Conservation (phyloP, 35 echinoderm and acorn worm species). For the Apostichopus japonicus region DNA sequence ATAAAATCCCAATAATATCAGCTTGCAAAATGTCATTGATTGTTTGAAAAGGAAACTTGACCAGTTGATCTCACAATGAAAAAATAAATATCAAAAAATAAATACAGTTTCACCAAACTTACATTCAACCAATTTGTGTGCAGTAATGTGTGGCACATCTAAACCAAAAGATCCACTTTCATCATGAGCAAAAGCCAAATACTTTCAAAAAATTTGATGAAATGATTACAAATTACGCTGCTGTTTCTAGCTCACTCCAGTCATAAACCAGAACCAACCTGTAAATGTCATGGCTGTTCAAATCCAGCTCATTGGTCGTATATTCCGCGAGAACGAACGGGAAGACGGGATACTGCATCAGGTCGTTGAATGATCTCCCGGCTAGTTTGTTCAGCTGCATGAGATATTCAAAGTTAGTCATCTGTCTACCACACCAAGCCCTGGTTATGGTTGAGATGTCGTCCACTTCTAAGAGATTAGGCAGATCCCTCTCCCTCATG, state of each 20-base stretch:
- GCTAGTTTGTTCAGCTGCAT: conserved; percentile 94
- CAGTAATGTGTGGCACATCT: too few species aligned
- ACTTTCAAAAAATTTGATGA: too few species aligned
- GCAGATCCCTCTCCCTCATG: conserved; percentile 75
- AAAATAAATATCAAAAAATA: too few species aligned
- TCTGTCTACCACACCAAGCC: conserved; percentile 77
- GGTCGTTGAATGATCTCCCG: conserved; percentile 94
- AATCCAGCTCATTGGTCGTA: conserved; percentile 62
- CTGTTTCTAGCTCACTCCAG: too few species aligned
- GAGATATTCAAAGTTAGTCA: conserved; percentile 99
- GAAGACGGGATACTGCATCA: conserved; percentile 99
- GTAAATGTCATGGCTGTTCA: conserved; percentile 63
- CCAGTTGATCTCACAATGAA: too few species aligned
- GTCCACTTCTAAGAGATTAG: conserved; percentile 83
- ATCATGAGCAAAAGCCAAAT: too few species aligned
- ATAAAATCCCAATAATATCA: background rate
- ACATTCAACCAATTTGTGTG: too few species aligned
- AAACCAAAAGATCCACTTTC: too few species aligned
- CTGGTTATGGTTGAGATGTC: conserved; percentile 77
- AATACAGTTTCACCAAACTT: too few species aligned
- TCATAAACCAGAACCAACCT: conserved; percentile 39
- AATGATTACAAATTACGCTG: too few species aligned
- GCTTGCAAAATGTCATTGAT: background rate
- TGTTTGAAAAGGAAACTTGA: too few species aligned
- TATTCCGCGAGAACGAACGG: conserved; percentile 88